A percentile compares a stretch with the other conserved stretches of the same genome.
phyloP scores from a whole-genome alignment of 2,888 invertebrate species.

The Eupeodes latifasciatus region DNA sequence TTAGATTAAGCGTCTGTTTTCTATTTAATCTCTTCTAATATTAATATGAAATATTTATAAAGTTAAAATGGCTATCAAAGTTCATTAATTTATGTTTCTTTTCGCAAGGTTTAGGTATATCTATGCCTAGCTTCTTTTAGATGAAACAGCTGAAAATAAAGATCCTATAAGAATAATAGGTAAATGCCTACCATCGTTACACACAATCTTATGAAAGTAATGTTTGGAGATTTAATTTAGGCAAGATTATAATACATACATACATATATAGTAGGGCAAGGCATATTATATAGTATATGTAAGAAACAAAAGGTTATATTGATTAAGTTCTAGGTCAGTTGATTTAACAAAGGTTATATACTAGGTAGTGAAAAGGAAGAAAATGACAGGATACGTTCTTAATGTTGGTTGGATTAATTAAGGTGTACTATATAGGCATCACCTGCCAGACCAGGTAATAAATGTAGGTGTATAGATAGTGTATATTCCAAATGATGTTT shows the following conservation, averaged over 20 bases:
- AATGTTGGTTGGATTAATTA: background rate
- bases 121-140: background rate
- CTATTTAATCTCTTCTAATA: background rate
- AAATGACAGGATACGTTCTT: background rate
- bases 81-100: constrained; percentile 12
- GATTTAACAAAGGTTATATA: background rate
- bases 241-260: background rate
- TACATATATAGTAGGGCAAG: no score
- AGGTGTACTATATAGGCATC: background rate
- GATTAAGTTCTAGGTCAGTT: background rate
- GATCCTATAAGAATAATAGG: background rate
- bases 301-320: background rate
- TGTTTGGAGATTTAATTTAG: background rate
- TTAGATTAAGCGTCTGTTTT: background rate
- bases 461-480: no score
- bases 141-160: background rate
- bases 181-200: no score
- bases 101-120: background rate
- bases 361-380: background rate
- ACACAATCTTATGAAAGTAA: background rate
- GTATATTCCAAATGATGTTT: background rate
- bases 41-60: background rate
- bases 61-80: background rate
- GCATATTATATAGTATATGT: background rate
- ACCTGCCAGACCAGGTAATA: no score